Base-by-base conservation (phyloP, 1,140 invertebrate genomes). In the Mizuhopecten yessoensis region DNA sequence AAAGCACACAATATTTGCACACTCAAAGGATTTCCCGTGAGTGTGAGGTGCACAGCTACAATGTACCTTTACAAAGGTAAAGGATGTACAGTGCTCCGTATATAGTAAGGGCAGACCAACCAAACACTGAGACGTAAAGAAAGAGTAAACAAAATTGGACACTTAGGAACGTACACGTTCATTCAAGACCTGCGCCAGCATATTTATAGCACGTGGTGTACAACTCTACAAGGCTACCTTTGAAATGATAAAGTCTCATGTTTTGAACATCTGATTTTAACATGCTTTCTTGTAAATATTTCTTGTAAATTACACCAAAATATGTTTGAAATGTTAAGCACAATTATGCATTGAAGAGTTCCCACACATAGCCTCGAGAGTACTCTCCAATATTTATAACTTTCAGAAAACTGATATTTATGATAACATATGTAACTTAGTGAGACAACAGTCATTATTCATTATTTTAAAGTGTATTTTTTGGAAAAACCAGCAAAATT, bases 311-410 rank as follows among this genome's bases (percentile, higher is more conserved):
- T n/a, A 75, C 57, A 75, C 23, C 57, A 0, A 75, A 75, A 75
- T 75, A 75, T 75, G 57, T 75, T 29, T 75, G n/a, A 75, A 75
- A 75, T 75, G 57, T 75, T 75, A 75, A 75, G 57, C 57, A 75
- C 57, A 75, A 29, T 29, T 75, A 75, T n/a, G 11, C 20, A 17
- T 57, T 23, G 45, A 57, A 23, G 45, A 75, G 57, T 75, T 75
- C 57, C 57, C 23, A n/a, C 23, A 75, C 29, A 75, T 29, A 75
- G 17, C 36, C 5, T 5, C 20, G 3, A 2, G 20, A 49, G 2
- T 9, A 49, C 20, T 49, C 10, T 49, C 45, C 20, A 20, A 49
- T 49, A 49, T 49, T 49, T 49, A 49, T 13, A 75, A 75, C n/a
- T n/a, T 29, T 1, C 9, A 17, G 2, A 75, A 17, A 75, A 9